A percentile compares a stretch with the other conserved stretches of the same genome.
phyloP scores from a whole-genome alignment of 1,140 invertebrate species.

The Drosophila kepulauana region DNA sequence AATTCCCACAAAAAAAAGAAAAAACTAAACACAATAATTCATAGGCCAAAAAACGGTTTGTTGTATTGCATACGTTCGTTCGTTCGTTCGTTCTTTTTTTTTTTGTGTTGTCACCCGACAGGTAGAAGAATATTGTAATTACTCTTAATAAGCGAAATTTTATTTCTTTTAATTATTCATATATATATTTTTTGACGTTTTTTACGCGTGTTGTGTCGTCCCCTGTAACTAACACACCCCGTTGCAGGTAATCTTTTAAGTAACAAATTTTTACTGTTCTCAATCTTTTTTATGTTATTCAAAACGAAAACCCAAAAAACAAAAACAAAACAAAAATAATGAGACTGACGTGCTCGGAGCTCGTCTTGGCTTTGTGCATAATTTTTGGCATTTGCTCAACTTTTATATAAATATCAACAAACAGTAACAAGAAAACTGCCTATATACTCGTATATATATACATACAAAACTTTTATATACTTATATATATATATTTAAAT shows the following conservation, averaged over 20 bases:
- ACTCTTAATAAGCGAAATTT: conserved; percentile 42
- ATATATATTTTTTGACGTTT: conserved; percentile 42
- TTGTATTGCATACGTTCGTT: conserved; percentile 4
- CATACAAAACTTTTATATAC: conserved; percentile 54
- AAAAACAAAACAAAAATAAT: conserved; percentile 28
- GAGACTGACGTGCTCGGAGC: conserved; percentile 39
- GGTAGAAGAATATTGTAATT: conserved; percentile 37
- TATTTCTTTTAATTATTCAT: conserved; percentile 48
- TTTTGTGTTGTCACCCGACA: background rate
- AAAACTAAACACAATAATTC: conserved; percentile 4
- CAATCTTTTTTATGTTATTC: conserved; percentile 56
- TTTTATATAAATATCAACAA: conserved; percentile 60
- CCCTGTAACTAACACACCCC: conserved; percentile 62
- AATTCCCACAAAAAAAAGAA: background rate
- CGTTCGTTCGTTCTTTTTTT: conserved; percentile 8
- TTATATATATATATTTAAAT: conserved; percentile 30
- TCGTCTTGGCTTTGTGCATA: conserved; percentile 72
- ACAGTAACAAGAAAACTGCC: conserved; percentile 59
- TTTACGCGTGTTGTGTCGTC: conserved; percentile 73
- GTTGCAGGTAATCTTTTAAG: conserved; percentile 65
- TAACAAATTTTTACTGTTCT: conserved; percentile 42
- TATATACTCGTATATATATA: conserved; percentile 62
- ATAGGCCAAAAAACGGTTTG: conserved; percentile 18
- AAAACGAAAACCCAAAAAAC: conserved; percentile 19
- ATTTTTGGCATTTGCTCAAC: conserved; percentile 73